A percentile compares a stretch with the other conserved stretches of the same genome.
Conservation (phyloP, 2,113 vertebrate species). For the Psammodynastes pulverulentus region DNA sequence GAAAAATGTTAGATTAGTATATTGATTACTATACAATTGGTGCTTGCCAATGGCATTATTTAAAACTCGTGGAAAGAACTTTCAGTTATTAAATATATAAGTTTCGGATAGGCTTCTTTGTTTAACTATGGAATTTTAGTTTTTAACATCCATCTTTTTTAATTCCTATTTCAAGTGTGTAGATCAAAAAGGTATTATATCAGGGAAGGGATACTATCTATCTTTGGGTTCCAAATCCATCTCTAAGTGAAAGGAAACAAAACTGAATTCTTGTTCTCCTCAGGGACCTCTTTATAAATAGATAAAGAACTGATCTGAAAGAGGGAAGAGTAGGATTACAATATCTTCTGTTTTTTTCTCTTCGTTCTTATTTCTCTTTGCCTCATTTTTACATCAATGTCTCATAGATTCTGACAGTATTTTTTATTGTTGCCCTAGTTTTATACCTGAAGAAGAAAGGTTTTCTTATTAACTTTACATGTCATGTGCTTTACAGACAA, state of each 20-base stretch:
- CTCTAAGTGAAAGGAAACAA: not conserved
- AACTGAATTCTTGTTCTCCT: not conserved
- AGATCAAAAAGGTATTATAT: not conserved
- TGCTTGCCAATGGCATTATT: not conserved
- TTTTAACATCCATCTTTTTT: not conserved
- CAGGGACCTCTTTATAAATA: not conserved
- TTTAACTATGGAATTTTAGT: not conserved
- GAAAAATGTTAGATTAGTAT: not conserved
- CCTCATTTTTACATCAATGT: not conserved
- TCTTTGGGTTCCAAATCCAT: not conserved
- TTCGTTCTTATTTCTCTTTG: not conserved
- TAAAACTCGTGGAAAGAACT: not conserved
- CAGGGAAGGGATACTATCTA: not conserved
- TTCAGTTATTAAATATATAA: not conserved
- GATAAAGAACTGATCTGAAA: not conserved
- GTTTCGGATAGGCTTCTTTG: not conserved
- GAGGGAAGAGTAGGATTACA: too few species aligned
- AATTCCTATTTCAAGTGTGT: not conserved
- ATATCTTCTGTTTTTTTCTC: not conserved
- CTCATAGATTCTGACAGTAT: not conserved
- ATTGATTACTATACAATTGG: not conserved
- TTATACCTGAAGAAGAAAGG: not conserved
- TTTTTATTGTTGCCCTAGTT: slow-evolving; percentile 11
- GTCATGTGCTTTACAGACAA: not conserved
- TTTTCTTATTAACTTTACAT: slow-evolving; percentile 23